phyloP scores from a whole-genome alignment of 2,113 vertebrate genomes.

The Rhadina sibilatrix region DNA sequence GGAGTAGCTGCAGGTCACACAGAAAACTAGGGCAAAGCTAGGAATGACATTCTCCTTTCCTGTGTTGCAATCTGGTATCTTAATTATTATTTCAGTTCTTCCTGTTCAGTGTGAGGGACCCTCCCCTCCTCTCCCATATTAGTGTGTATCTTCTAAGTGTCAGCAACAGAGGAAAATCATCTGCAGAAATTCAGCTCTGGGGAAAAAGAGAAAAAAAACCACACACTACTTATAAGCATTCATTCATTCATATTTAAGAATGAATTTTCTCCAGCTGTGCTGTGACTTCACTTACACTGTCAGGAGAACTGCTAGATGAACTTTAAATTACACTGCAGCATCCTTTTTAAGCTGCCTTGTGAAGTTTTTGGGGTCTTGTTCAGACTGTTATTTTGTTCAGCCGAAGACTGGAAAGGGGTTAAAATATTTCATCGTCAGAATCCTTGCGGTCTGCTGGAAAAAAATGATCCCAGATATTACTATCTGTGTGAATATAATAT shows the following conservation, averaged over 20 bases:
- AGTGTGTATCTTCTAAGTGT: neutral
- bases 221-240: neutral
- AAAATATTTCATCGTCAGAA: neutral
- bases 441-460: neutral
- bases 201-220: neutral
- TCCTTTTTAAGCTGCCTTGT: neutral
- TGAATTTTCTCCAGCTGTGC: conserved; percentile 1
- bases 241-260: neutral
- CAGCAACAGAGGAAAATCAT: neutral
- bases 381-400: neutral
- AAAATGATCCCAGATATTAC: neutral
- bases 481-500: neutral
- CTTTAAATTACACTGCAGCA: neutral
- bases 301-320: neutral
- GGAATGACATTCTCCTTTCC: neutral
- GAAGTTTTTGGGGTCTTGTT: neutral
- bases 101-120: neutral
- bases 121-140: neutral
- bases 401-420: neutral
- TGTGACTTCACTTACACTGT: neutral
- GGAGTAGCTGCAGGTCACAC: neutral
- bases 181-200: neutral
- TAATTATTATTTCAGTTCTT: conserved; percentile 5
- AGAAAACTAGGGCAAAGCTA: neutral
- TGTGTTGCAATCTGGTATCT: neutral